phyloP scores from a whole-genome alignment of 1,140 invertebrate species.

The Philopotamus ludificatus region DNA sequence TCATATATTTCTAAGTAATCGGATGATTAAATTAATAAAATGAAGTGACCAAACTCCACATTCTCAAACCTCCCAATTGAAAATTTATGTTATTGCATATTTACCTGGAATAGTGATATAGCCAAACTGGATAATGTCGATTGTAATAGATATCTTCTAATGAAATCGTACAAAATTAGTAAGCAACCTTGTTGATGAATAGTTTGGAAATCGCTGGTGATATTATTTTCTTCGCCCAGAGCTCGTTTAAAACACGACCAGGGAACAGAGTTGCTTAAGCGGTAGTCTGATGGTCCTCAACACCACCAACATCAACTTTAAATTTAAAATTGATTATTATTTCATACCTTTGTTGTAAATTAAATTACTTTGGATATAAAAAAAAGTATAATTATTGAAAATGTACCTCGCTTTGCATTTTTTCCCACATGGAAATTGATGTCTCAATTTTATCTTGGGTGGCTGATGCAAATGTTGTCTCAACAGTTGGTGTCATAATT shows the following conservation, averaged over 20 bases:
- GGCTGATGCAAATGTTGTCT: slow-evolving; percentile 47
- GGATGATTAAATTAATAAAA: not conserved
- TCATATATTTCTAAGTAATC: too few species aligned
- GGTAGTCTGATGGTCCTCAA: slow-evolving; percentile 16
- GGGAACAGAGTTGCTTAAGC: slow-evolving; percentile 4
- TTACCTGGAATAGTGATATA: slow-evolving; percentile 9
- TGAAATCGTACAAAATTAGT: slow-evolving; percentile 5
- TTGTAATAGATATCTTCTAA: not conserved
- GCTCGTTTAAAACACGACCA: slow-evolving; percentile 17
- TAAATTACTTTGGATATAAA: too few species aligned
- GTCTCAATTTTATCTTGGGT: slow-evolving; percentile 45
- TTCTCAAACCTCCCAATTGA: not conserved
- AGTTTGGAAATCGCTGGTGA: slow-evolving; percentile 3
- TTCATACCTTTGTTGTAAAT: too few species aligned
- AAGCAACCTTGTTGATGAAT: slow-evolving; percentile 22
- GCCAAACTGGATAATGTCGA: not conserved
- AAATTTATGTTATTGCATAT: not conserved
- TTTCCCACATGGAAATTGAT: slow-evolving; percentile 46
- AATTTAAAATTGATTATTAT: too few species aligned
- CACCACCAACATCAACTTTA: not conserved
- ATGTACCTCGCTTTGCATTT: slow-evolving; percentile 27
- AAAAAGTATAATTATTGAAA: too few species aligned
- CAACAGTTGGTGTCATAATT: slow-evolving; percentile 49
- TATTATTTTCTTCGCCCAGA: not conserved
- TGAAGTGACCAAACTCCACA: too few species aligned